Evolutionary conservation across 2,888 invertebrate species (phyloP).

Genomic region (Brachynemurus nebulosus): DNA sequence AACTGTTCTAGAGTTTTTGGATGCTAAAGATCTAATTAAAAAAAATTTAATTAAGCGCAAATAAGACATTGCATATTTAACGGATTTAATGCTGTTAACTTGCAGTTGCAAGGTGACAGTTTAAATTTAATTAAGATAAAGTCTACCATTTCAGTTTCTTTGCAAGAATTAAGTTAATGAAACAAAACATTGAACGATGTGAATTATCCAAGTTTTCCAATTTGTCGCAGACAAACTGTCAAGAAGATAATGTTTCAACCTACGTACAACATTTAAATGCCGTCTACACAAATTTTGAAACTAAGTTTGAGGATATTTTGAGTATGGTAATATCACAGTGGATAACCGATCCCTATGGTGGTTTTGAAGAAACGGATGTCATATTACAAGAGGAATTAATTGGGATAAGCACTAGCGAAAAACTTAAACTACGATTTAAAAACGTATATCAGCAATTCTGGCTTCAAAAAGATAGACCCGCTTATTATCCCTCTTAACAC

Average conservation of each 20-base stretch:
- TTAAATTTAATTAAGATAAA: conserved; percentile 22
- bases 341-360: conserved; percentile 18
- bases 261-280: conserved; percentile 22
- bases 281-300: conserved; percentile 20
- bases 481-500: conserved; percentile 18
- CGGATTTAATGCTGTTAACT: conserved; percentile 14
- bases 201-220: conserved; percentile 22
- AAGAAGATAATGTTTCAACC: conserved; percentile 16
- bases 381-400: conserved; percentile 19
- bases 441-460: conserved; percentile 20
- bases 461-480: conserved; percentile 18
- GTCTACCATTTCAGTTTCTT: conserved; percentile 21
- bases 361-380: conserved; percentile 17
- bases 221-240: conserved; percentile 17
- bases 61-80: conserved; percentile 9
- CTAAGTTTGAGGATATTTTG: conserved; percentile 21
- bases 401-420: conserved; percentile 18
- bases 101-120: conserved; percentile 21
- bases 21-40: conserved; percentile 4
- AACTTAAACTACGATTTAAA: conserved; percentile 20
- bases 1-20: background rate
- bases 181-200: conserved; percentile 22
- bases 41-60: no score
- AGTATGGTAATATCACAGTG: conserved; percentile 19
- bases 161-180: conserved; percentile 21